Conservation (phyloP, 2,113 vertebrate species). For the Mustela lutreola region DNA sequence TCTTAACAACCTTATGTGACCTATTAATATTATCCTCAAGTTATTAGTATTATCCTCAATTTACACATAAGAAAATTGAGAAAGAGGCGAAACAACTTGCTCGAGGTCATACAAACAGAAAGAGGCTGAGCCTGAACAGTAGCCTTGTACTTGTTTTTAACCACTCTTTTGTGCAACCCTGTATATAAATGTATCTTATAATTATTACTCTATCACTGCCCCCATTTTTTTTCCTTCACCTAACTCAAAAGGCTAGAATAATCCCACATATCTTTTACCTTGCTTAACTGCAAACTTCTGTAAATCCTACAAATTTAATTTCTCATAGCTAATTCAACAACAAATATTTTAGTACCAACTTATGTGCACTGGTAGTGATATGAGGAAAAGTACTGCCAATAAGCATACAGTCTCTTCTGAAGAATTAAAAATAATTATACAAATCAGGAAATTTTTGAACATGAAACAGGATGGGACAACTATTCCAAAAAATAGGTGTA, state of each 20-base stretch:
- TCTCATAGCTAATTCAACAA: not conserved
- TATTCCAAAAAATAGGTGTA: slow-evolving; percentile 10
- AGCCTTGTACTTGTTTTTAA: slow-evolving; percentile 17
- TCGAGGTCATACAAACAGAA: slow-evolving; percentile 16
- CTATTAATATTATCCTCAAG: not conserved
- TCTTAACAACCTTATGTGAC: not conserved
- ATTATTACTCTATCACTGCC: slow-evolving; percentile 1
- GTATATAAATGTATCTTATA: slow-evolving; percentile 17
- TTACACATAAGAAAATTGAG: slow-evolving; percentile 28
- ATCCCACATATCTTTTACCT: not conserved
- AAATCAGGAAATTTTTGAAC: slow-evolving; percentile 7
- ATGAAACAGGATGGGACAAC: not conserved
- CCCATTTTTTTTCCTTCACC: not conserved
- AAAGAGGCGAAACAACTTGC: slow-evolving; percentile 7
- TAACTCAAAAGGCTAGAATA: slow-evolving; percentile 50
- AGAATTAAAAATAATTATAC: slow-evolving; percentile 31
- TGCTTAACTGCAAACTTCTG: not conserved
- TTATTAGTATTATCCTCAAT: not conserved
- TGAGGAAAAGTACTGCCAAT: not conserved
- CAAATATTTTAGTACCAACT: slow-evolving; percentile 17
- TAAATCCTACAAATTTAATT: slow-evolving; percentile 30
- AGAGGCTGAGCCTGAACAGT: not conserved
- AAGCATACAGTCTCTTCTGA: slow-evolving; percentile 3
- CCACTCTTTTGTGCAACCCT: not conserved
- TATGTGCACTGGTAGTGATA: not conserved